Percentiles rank a stretch among this genome's conserved stretches.
phyloP scores from a whole-genome alignment of 2,888 invertebrate genomes.

The Apoda limacodes region DNA sequence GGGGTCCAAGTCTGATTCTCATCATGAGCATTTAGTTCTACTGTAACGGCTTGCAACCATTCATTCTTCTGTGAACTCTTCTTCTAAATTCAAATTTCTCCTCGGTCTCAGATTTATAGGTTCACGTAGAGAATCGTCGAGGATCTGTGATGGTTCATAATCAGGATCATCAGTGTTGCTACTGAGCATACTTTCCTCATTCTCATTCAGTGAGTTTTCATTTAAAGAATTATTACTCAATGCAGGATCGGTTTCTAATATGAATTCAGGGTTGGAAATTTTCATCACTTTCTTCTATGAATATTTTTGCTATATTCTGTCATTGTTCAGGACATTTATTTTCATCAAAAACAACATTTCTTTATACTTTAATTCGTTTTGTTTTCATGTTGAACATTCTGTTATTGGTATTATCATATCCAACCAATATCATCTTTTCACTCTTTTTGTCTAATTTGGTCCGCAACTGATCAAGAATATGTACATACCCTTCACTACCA shows the following conservation, averaged over 20 bases:
- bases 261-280: background rate
- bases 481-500: slow-evolving; percentile 15
- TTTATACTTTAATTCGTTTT: slow-evolving; percentile 15
- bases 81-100: slow-evolving; percentile 16
- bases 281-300: slow-evolving; percentile 8
- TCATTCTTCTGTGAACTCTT: slow-evolving; percentile 11
- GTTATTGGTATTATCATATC: slow-evolving; percentile 27
- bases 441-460: slow-evolving; percentile 14
- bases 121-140: slow-evolving; percentile 6
- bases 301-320: slow-evolving; percentile 15
- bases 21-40: slow-evolving; percentile 19
- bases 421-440: slow-evolving; percentile 17
- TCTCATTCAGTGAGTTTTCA: slow-evolving; percentile 8
- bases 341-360: slow-evolving; percentile 25
- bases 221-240: too few relatives aligned
- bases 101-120: slow-evolving; percentile 19
- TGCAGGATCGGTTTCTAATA: slow-evolving; percentile 9
- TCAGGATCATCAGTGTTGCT: slow-evolving; percentile 12
- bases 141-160: slow-evolving; percentile 21
- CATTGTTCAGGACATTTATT: slow-evolving; percentile 9
- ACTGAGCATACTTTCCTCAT: slow-evolving; percentile 16
- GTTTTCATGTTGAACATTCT: slow-evolving; percentile 22
- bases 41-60: slow-evolving; percentile 18
- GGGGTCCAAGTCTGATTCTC: slow-evolving; percentile 21
- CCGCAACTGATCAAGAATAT: slow-evolving; percentile 19